These are phyloP conservation scores for Rhinoderma darwinii DNA, from an alignment of 2,113 vertebrate species.

Conservation along the genomic window DNA sequence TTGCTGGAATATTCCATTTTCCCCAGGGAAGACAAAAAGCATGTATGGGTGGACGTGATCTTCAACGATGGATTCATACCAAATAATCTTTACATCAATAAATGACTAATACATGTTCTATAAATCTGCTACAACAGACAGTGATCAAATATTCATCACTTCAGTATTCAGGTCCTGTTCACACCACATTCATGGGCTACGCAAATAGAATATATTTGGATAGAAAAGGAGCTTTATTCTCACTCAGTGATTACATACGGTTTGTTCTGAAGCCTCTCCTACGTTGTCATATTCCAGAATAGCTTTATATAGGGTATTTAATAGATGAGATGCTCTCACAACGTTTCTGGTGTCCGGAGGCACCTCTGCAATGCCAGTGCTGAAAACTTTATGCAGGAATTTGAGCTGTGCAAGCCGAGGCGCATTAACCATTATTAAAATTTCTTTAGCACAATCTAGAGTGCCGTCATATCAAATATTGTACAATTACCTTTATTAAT, in stretches of 20 bases:
- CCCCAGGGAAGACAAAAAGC: too few species aligned
- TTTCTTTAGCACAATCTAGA: neutral
- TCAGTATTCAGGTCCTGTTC: too few species aligned
- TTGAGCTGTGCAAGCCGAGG: constrained; percentile 91
- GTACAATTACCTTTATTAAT: constrained; percentile 82
- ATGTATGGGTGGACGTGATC: too few species aligned
- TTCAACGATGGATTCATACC: too few species aligned
- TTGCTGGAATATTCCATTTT: too few species aligned
- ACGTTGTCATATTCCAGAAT: constrained; percentile 94
- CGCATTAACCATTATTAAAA: neutral
- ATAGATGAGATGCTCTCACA: constrained; percentile 92
- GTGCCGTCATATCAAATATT: neutral
- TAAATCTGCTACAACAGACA: too few species aligned
- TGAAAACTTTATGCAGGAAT: constrained; percentile 92
- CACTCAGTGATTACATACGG: constrained; percentile 75
- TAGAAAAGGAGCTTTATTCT: too few species aligned
- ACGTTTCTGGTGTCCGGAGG: constrained; percentile 92
- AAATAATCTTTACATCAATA: too few species aligned
- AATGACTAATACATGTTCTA: too few species aligned
- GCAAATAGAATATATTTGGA: too few species aligned
- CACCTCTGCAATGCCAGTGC: constrained; percentile 94
- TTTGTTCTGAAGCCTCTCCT: constrained; percentile 93
- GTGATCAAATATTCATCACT: too few species aligned
- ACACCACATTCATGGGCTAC: too few species aligned
- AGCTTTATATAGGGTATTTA: constrained; percentile 96